Percentiles rank a stretch among this genome's conserved stretches.
phyloP scores from a whole-genome alignment of 2,797 vertebrate genomes.

The Melanotaenia maccullochi region DNA sequence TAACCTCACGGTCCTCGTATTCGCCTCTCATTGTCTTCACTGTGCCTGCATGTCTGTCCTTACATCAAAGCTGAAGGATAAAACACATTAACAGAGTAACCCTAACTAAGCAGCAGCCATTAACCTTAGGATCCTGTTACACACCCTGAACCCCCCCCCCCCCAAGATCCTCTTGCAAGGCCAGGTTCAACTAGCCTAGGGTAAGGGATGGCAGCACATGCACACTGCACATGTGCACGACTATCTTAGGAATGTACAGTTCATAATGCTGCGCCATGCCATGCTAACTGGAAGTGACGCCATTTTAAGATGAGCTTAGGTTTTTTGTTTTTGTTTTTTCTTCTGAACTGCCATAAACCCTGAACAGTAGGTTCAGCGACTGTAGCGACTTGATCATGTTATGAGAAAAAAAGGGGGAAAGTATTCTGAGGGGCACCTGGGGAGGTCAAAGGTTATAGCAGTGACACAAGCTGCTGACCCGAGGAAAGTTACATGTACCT shows the following conservation, averaged over 20 bases:
- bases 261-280: conserved; percentile 19
- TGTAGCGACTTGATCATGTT: conserved; percentile 55
- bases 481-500: conserved; percentile 51
- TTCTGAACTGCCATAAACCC: too few relatives aligned
- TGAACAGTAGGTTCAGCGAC: too few relatives aligned
- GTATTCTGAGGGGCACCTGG: conserved; percentile 45
- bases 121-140: conserved; percentile 70
- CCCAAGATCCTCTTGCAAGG: conserved; percentile 11
- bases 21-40: conserved; percentile 35
- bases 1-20: conserved; percentile 27
- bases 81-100: conserved; percentile 71
- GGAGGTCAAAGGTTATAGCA: conserved; percentile 64
- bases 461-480: conserved; percentile 72
- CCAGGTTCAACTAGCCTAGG: conserved; percentile 61
- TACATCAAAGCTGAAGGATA: conserved; percentile 66
- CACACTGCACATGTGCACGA: conserved; percentile 12
- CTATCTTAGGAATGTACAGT: conserved; percentile 28
- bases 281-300: conserved; percentile 47
- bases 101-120: conserved; percentile 58
- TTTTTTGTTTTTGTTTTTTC: too few relatives aligned
- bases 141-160: neutral
- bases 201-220: conserved; percentile 36
- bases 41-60: conserved; percentile 49
- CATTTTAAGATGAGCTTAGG: conserved; percentile 25
- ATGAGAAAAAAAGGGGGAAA: conserved; percentile 35